Evolutionary conservation across 2,888 invertebrate species (phyloP).

Genomic region (Biston betularia): DNA sequence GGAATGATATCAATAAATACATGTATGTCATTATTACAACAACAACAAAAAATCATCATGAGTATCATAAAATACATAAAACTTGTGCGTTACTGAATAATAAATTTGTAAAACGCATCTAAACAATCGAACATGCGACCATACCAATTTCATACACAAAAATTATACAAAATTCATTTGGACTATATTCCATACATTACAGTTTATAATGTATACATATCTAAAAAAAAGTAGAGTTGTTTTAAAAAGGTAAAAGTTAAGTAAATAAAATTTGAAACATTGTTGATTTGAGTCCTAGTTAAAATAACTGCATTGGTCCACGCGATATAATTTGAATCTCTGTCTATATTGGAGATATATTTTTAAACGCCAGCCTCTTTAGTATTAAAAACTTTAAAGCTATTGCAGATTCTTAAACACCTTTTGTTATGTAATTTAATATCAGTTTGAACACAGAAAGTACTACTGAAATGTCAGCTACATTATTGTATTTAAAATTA

Average conservation of each 20-base stretch:
- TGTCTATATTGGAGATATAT: constrained; percentile 5
- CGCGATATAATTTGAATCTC: constrained; percentile 18
- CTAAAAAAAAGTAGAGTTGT: not conserved
- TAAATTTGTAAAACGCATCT: not conserved
- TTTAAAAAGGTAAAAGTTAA: not conserved
- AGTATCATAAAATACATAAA: not conserved
- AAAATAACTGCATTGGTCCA: constrained; percentile 47
- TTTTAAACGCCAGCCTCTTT: not conserved
- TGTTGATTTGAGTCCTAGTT: not conserved
- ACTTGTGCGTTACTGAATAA: constrained; percentile 10
- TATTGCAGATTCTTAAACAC: not conserved
- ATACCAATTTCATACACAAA: constrained; percentile 3
- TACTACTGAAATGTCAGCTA: not conserved
- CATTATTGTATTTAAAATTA: constrained; percentile 3
- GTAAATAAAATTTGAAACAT: not conserved
- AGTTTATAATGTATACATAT: not conserved
- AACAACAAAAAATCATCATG: not conserved
- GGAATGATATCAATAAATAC: constrained; percentile 1
- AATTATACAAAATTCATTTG: too few species aligned
- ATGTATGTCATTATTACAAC: too few species aligned
- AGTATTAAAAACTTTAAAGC: not conserved
- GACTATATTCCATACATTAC: too few species aligned
- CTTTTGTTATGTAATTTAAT: not conserved
- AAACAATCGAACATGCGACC: constrained; percentile 15
- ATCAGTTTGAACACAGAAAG: not conserved